Evolutionary conservation across 2,113 vertebrate genomes (phyloP).

Genomic region (Anhinga rufa): DNA sequence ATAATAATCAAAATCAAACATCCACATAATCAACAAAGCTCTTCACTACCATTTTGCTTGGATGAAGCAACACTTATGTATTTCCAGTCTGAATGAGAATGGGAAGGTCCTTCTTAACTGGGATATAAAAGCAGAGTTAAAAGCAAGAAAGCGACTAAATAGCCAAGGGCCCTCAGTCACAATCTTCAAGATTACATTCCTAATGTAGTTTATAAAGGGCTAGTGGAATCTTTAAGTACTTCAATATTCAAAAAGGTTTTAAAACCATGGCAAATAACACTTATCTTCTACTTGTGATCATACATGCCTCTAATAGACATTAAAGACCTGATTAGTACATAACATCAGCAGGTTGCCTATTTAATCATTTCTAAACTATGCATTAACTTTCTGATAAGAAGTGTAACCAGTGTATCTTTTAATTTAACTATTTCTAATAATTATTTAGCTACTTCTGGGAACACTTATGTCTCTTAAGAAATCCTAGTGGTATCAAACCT

Average conservation of each 20-base stretch:
- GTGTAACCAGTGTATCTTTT: neutral
- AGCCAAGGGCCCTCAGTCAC: neutral
- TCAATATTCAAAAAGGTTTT: neutral
- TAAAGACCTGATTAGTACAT: neutral
- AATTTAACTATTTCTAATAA: neutral
- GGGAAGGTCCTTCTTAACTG: neutral
- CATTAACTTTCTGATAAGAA: neutral
- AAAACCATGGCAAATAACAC: neutral
- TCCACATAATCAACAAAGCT: neutral
- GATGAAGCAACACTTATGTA: neutral
- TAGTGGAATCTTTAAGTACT: neutral
- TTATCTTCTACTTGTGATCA: neutral
- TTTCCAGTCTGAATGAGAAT: neutral
- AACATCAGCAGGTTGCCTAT: neutral
- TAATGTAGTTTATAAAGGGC: neutral
- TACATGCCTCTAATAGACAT: neutral
- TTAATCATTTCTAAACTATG: neutral
- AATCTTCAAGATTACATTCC: neutral
- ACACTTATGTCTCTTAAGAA: neutral
- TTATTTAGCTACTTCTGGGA: neutral
- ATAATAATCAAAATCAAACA: neutral
- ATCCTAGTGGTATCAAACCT: neutral
- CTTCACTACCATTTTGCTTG: neutral
- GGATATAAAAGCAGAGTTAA: neutral
- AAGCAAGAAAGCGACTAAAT: neutral